These are phyloP conservation scores for Tupiocoris notatus DNA, from an alignment of 2,888 invertebrate genomes.

Conservation along the genomic window DNA sequence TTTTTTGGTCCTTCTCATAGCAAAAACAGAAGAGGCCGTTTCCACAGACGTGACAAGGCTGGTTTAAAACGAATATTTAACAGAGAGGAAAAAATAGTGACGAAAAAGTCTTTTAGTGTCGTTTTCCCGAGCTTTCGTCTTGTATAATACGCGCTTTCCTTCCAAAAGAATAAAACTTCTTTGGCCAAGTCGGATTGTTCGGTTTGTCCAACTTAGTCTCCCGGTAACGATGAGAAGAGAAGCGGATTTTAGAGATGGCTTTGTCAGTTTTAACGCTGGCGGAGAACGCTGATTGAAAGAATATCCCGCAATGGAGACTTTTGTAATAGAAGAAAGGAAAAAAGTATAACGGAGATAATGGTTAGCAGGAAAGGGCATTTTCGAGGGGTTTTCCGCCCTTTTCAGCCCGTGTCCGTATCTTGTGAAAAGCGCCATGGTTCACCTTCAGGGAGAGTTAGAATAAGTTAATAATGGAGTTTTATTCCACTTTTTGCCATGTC, in stretches of 20 bases:
- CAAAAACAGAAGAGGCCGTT: slow-evolving; percentile 10
- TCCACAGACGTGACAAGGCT: not conserved
- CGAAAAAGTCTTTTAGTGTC: not conserved
- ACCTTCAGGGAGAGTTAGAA: not conserved
- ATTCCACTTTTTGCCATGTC: not conserved
- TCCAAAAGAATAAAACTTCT: not conserved
- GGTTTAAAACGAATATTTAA: not conserved
- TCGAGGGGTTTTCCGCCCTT: not conserved
- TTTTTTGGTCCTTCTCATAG: not conserved
- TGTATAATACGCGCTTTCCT: not conserved
- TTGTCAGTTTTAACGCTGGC: slow-evolving; percentile 14
- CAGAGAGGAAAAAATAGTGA: not conserved
- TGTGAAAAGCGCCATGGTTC: not conserved
- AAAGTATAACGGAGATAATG: not conserved
- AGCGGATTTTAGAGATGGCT: not conserved
- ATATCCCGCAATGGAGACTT: not conserved
- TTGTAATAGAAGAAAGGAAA: not conserved
- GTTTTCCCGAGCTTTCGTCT: not conserved
- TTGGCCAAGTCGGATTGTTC: not conserved
- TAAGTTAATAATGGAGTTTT: not conserved
- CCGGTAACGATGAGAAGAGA: not conserved
- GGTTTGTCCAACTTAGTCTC: not conserved
- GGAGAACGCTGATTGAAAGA: slow-evolving; percentile 31
- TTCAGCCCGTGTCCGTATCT: not conserved
- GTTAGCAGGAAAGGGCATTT: not conserved